Percentiles rank a stretch among this genome's conserved stretches.
Evolutionary conservation across 2,888 invertebrate species (phyloP).

Genomic region (Minunthozetes semirufus): DNA sequence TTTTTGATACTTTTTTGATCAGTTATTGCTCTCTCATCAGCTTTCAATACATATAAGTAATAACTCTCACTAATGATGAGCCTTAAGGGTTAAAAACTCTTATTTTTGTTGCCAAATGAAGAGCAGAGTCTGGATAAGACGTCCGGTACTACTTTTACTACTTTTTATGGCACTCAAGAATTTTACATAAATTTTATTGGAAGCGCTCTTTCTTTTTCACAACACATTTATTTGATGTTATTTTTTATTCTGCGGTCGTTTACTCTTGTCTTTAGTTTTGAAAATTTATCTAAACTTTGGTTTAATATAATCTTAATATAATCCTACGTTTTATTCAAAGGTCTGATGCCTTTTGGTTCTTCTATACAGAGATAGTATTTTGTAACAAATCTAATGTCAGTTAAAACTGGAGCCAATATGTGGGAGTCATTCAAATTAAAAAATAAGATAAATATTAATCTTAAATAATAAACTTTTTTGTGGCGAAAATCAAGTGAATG

Average conservation of each 20-base stretch:
- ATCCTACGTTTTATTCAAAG: not conserved
- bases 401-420: not conserved
- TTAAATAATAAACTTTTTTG: not conserved
- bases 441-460: not conserved
- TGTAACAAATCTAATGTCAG: not conserved
- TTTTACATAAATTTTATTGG: not conserved
- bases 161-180: slow-evolving; percentile 5
- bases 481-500: not conserved
- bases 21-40: not conserved
- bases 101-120: not conserved
- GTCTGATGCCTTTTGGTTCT: not conserved
- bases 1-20: not conserved
- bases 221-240: not conserved
- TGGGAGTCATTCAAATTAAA: slow-evolving; percentile 20
- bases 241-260: not conserved
- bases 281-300: not conserved
- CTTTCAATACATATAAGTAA: not conserved
- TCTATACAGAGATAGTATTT: not conserved
- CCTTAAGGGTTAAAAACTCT: slow-evolving; percentile 1
- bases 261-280: not conserved
- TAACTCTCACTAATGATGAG: not conserved
- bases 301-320: not conserved
- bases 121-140: slow-evolving; percentile 4
- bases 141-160: not conserved
- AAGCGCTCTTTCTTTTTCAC: not conserved